These are phyloP conservation scores for Allophyes oxyacanthae DNA, from an alignment of 2,888 invertebrate genomes.

Conservation along the genomic window DNA sequence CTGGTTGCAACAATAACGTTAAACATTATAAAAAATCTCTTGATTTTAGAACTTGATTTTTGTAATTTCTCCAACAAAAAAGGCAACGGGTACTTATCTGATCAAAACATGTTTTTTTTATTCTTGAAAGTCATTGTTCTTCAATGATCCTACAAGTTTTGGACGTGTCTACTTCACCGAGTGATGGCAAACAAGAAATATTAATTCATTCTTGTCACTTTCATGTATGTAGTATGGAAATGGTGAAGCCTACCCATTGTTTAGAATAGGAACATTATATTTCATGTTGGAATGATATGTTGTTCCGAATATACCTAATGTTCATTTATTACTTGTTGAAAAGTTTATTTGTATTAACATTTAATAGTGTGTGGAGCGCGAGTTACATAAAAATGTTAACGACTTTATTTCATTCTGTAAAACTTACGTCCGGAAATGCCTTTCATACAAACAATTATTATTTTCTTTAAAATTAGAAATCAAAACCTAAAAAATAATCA, in stretches of 20 bases:
- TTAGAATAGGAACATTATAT: slow-evolving; percentile 53
- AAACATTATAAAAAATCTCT: slow-evolving; percentile 32
- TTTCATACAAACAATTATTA: too few relatives aligned
- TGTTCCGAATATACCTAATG: slow-evolving; percentile 27
- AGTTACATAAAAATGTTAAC: slow-evolving; percentile 10
- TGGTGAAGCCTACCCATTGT: slow-evolving; percentile 64
- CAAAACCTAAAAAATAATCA: too few relatives aligned
- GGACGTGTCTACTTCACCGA: slow-evolving; percentile 73
- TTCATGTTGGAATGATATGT: slow-evolving; percentile 47
- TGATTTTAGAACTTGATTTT: slow-evolving; percentile 59
- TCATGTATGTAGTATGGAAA: slow-evolving; percentile 72
- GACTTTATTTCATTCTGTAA: too few relatives aligned
- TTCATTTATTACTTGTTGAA: slow-evolving; percentile 23
- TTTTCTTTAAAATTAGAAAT: too few relatives aligned
- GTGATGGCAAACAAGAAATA: slow-evolving; percentile 75
- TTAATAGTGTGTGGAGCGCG: neutral
- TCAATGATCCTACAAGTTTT: slow-evolving; percentile 76
- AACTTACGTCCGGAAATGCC: too few relatives aligned
- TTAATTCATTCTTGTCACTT: slow-evolving; percentile 81
- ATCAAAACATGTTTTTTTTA: slow-evolving; percentile 45
- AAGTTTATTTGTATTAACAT: slow-evolving; percentile 13
- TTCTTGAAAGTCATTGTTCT: slow-evolving; percentile 76
- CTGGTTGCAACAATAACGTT: slow-evolving; percentile 11
- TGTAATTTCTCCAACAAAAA: slow-evolving; percentile 38
- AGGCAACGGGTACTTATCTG: slow-evolving; percentile 26